Evolutionary conservation across 2,888 invertebrate genomes (phyloP).

Genomic region (Stegophylla sp.): DNA sequence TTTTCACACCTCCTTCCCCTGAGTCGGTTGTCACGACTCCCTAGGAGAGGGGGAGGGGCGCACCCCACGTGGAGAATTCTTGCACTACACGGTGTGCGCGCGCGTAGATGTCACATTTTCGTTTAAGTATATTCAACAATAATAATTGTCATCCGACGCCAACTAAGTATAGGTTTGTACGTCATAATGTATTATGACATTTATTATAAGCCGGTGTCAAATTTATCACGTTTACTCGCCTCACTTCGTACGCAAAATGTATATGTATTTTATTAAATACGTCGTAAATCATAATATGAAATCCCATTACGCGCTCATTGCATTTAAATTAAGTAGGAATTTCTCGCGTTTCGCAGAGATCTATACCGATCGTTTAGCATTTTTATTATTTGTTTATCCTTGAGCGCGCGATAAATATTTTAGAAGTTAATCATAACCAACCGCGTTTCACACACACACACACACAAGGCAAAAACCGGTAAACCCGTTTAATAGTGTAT

Average conservation of each 20-base stretch:
- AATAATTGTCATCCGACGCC: neutral
- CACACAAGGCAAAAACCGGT: slow-evolving; percentile 24
- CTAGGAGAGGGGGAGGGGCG: too few species aligned
- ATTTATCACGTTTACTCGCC: neutral
- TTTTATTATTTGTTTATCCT: slow-evolving; percentile 3
- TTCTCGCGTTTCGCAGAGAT: neutral
- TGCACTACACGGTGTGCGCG: too few species aligned
- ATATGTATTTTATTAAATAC: neutral
- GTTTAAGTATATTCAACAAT: slow-evolving; percentile 14
- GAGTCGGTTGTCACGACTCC: too few species aligned
- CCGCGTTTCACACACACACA: too few species aligned
- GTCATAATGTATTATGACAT: neutral
- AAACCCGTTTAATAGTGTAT: too few species aligned
- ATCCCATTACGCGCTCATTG: neutral
- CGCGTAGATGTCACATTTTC: neutral
- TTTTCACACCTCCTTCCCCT: too few species aligned
- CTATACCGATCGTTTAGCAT: slow-evolving; percentile 9
- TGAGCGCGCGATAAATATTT: slow-evolving; percentile 15
- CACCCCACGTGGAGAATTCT: too few species aligned
- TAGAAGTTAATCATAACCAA: slow-evolving; percentile 27
- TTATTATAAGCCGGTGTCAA: neutral
- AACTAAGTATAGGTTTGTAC: neutral
- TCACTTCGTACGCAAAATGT: neutral
- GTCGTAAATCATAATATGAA: neutral
- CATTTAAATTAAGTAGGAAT: neutral